phyloP scores from a whole-genome alignment of 2,888 invertebrate genomes.

The Sarcophaga carnaria region DNA sequence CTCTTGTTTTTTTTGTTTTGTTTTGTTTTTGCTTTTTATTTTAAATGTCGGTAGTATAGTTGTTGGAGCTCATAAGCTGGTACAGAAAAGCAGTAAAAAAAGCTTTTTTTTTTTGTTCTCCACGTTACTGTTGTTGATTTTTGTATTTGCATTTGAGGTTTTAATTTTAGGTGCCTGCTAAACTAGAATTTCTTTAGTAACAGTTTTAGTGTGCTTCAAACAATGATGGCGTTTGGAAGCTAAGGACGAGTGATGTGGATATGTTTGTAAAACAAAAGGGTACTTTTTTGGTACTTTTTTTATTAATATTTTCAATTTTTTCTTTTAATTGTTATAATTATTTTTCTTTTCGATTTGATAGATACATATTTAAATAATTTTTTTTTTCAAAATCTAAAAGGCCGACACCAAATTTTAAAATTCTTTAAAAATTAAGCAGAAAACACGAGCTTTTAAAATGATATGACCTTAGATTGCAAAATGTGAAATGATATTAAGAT shows the following conservation, averaged over 20 bases:
- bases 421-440: too few species aligned
- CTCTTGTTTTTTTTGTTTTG: slow-evolving; percentile 25
- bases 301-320: not conserved
- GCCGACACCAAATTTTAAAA: too few species aligned
- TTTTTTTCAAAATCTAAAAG: too few species aligned
- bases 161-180: slow-evolving; percentile 28
- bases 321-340: not conserved
- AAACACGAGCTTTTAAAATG: too few species aligned
- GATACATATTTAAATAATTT: too few species aligned
- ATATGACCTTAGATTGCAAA: too few species aligned
- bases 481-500: too few species aligned
- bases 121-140: not conserved
- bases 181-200: slow-evolving; percentile 45
- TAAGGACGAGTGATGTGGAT: not conserved
- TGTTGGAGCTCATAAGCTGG: slow-evolving; percentile 45
- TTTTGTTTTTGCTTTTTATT: slow-evolving; percentile 22
- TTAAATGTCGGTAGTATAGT: slow-evolving; percentile 2
- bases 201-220: slow-evolving; percentile 52
- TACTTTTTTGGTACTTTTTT: not conserved
- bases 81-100: slow-evolving; percentile 22
- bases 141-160: not conserved
- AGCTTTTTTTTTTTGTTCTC: slow-evolving; percentile 41
- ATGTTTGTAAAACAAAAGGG: not conserved
- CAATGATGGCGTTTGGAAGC: slow-evolving; percentile 49
- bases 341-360: too few species aligned